Evolutionary conservation across 2,797 vertebrate genomes (phyloP).

Genomic region (Vultur gryphus): DNA sequence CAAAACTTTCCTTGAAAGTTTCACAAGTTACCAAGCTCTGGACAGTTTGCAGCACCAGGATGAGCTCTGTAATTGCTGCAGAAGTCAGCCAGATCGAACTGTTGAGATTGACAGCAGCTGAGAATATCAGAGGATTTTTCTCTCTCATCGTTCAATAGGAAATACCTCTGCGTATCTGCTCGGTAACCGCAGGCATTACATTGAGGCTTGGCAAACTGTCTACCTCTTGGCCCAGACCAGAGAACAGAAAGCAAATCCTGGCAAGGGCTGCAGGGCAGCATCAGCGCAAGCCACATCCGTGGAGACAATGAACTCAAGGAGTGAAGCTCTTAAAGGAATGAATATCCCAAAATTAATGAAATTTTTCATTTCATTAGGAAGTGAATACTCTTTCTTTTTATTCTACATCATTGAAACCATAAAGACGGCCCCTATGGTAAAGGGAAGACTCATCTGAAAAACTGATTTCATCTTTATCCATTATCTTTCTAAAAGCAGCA

Average conservation of each 20-base stretch:
- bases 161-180: background rate
- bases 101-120: background rate
- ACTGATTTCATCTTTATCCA: slow-evolving; percentile 36
- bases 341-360: slow-evolving; percentile 47
- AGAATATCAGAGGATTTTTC: background rate
- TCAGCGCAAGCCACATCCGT: background rate
- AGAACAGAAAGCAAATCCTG: slow-evolving; percentile 16
- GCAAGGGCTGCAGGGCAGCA: background rate
- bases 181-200: rapidly evolving
- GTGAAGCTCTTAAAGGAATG: slow-evolving; percentile 30
- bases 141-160: background rate
- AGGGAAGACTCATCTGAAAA: slow-evolving; percentile 24
- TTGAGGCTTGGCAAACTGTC: background rate
- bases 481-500: slow-evolving; percentile 30
- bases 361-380: slow-evolving; percentile 60
- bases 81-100: background rate
- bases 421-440: slow-evolving; percentile 28
- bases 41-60: background rate
- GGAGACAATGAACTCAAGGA: slow-evolving; percentile 37
- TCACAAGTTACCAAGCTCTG: background rate
- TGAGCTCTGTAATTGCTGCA: background rate
- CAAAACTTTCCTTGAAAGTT: background rate
- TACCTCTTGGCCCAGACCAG: background rate
- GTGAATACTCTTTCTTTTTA: slow-evolving; percentile 13
- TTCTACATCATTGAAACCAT: background rate